phyloP scores from a whole-genome alignment of 2,888 invertebrate species.

The Pollenia angustigena region DNA sequence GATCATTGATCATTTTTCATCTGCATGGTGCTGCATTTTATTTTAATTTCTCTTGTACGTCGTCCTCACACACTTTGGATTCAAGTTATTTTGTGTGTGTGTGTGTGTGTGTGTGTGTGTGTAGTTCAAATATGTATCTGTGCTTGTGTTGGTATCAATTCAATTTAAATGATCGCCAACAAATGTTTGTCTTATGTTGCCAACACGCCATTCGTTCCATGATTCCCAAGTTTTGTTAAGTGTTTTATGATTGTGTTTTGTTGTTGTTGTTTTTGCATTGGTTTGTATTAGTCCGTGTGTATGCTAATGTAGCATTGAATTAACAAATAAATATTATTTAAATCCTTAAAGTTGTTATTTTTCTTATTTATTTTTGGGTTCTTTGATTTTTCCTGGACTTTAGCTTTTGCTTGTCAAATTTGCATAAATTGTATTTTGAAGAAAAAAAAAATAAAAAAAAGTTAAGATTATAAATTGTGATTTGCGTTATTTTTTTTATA shows the following conservation, averaged over 20 bases:
- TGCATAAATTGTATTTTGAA: slow-evolving; percentile 68
- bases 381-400: slow-evolving; percentile 49
- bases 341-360: slow-evolving; percentile 60
- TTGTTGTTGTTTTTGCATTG: slow-evolving; percentile 15
- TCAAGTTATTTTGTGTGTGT: background rate
- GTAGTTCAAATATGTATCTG: background rate
- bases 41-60: slow-evolving; percentile 31
- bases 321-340: slow-evolving; percentile 67
- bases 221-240: slow-evolving; percentile 20
- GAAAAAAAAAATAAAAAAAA: slow-evolving; percentile 10
- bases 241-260: slow-evolving; percentile 30
- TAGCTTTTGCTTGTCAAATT: slow-evolving; percentile 68
- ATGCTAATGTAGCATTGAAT: slow-evolving; percentile 52
- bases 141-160: slow-evolving; percentile 13
- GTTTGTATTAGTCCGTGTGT: slow-evolving; percentile 21
- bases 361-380: background rate
- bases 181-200: slow-evolving; percentile 59
- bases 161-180: slow-evolving; percentile 51
- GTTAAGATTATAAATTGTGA: slow-evolving; percentile 68
- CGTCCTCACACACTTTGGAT: slow-evolving; percentile 1
- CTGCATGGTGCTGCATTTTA: slow-evolving; percentile 44
- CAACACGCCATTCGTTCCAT: slow-evolving; percentile 59
- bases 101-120: background rate
- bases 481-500: slow-evolving; percentile 47
- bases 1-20: slow-evolving; percentile 72